Conservation (phyloP, 1,140 invertebrate genomes). For the Hycleus phaleratus region DNA sequence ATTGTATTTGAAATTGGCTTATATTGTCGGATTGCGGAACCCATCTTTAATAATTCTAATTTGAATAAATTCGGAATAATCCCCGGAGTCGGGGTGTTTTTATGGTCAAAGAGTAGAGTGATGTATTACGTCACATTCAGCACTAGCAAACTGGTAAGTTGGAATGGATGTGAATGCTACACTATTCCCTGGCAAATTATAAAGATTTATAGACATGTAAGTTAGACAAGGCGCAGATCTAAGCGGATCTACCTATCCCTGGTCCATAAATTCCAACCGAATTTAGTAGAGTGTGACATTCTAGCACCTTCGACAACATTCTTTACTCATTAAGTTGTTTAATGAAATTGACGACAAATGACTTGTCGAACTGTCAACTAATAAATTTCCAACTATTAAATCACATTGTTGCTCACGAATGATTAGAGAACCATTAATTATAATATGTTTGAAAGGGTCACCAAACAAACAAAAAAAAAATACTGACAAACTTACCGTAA, state of each 20-base stretch:
- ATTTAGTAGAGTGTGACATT: slow-evolving; percentile 30
- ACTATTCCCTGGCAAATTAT: slow-evolving; percentile 25
- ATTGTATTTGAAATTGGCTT: too few relatives aligned
- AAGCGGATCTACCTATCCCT: slow-evolving; percentile 13
- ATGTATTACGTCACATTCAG: slow-evolving; percentile 26
- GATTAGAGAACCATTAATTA: too few relatives aligned
- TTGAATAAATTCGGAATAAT: slow-evolving; percentile 26
- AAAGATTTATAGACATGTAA: slow-evolving; percentile 29
- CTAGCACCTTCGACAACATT: slow-evolving; percentile 18
- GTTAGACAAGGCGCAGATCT: slow-evolving; percentile 22
- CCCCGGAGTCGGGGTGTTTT: slow-evolving; percentile 21
- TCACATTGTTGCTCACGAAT: too few relatives aligned
- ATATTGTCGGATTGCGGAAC: too few relatives aligned
- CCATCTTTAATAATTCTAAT: slow-evolving; percentile 12
- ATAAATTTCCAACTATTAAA: neutral
- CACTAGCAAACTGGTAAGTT: slow-evolving; percentile 20
- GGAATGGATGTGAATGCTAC: slow-evolving; percentile 24
- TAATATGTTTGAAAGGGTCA: neutral
- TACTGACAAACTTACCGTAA: too few relatives aligned
- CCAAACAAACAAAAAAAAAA: too few relatives aligned
- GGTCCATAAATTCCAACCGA: slow-evolving; percentile 27
- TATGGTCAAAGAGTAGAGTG: slow-evolving; percentile 19
- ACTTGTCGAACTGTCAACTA: slow-evolving; percentile 14
- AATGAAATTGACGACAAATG: slow-evolving; percentile 16
- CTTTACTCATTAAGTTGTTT: slow-evolving; percentile 25